Percentiles rank a stretch among this genome's conserved stretches.
Evolutionary conservation across 2,113 vertebrate species (phyloP).

Genomic region (Cynocephalus volans): DNA sequence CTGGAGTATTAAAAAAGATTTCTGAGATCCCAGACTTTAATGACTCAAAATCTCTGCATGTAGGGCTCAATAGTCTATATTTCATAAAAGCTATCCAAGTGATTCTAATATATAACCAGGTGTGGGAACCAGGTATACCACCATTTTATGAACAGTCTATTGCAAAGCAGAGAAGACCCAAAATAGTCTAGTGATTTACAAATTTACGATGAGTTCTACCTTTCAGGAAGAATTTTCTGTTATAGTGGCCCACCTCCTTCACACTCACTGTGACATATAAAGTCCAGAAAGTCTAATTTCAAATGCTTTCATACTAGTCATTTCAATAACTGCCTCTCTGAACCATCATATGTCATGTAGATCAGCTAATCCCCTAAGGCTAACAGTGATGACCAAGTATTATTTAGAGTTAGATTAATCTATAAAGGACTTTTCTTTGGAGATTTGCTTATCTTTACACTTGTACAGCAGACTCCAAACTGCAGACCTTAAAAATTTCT

Average conservation of each 20-base stretch:
- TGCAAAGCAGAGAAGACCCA: conserved; percentile 30
- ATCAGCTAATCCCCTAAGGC: background rate
- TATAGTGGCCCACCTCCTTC: background rate
- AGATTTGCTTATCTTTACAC: background rate
- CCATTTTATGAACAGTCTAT: background rate
- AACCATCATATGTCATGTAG: background rate
- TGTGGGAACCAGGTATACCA: conserved; percentile 17
- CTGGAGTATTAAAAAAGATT: background rate
- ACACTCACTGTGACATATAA: background rate
- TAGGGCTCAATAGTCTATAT: background rate
- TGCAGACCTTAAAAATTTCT: background rate
- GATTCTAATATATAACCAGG: background rate
- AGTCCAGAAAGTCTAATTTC: background rate
- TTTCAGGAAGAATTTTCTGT: background rate
- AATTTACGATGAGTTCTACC: background rate
- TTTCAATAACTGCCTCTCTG: background rate
- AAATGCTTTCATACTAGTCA: background rate
- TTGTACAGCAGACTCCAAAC: background rate
- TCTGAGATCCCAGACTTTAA: background rate
- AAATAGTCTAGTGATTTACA: background rate
- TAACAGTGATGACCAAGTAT: background rate
- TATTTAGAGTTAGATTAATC: background rate
- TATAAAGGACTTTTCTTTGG: background rate
- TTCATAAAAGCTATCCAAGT: background rate
- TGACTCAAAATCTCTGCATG: background rate